phyloP scores from a whole-genome alignment of 2,888 invertebrate species.

The Alcis repandata region DNA sequence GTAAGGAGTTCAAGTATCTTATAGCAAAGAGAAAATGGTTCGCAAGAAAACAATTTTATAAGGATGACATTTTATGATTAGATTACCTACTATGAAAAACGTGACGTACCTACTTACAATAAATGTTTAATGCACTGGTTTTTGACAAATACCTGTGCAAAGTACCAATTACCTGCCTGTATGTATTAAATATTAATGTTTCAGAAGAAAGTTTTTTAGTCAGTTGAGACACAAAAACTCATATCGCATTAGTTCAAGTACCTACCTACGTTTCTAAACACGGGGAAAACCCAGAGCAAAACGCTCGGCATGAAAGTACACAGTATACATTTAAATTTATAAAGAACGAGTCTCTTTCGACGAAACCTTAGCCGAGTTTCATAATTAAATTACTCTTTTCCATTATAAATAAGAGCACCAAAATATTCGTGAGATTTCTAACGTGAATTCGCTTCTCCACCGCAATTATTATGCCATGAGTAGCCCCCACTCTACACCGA shows the following conservation, averaged over 20 bases:
- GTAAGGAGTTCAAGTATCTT: neutral
- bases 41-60: neutral
- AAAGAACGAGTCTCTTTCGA: constrained; percentile 18
- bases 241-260: neutral
- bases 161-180: no score
- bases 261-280: constrained; percentile 6
- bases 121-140: no score
- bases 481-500: constrained; percentile 10
- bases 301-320: neutral
- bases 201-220: no score
- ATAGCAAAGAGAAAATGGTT: neutral
- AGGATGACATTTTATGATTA: no score
- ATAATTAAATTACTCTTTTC: constrained; percentile 29
- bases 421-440: constrained; percentile 22
- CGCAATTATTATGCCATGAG: constrained; percentile 26
- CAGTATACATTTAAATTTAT: constrained; percentile 17
- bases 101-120: no score
- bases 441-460: constrained; percentile 19
- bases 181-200: no score
- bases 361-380: constrained; percentile 26
- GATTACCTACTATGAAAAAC: no score
- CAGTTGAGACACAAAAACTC: neutral
- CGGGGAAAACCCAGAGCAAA: neutral
- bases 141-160: no score
- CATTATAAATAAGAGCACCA: constrained; percentile 25